Percentiles rank a stretch among this genome's conserved stretches.
These are phyloP conservation scores for Arrhopalites spinosus DNA, from an alignment of 2,888 invertebrate genomes.

Conservation along the genomic window DNA sequence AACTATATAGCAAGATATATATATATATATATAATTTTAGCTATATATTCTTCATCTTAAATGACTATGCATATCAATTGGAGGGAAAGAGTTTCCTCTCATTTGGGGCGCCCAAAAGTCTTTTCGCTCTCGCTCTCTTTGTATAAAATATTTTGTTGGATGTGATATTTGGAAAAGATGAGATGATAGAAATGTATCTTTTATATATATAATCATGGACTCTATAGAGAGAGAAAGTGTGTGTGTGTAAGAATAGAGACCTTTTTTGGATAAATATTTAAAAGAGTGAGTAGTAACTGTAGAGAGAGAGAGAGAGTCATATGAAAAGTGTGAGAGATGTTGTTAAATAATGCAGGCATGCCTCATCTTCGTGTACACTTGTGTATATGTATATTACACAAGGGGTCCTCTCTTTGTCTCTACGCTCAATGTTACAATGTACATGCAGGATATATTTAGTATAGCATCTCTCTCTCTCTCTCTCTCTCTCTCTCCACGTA, in stretches of 20 bases:
- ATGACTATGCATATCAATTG: no score
- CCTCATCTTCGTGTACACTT: conserved; percentile 19
- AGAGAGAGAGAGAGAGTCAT: conserved; percentile 35
- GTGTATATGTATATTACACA: conserved; percentile 15
- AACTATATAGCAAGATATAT: no score
- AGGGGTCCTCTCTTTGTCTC: neutral
- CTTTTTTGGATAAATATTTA: conserved; percentile 50
- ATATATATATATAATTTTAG: no score
- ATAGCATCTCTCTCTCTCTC: conserved; percentile 35
- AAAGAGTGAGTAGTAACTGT: conserved; percentile 31
- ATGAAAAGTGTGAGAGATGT: conserved; percentile 43
- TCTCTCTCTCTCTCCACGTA: conserved; percentile 42
- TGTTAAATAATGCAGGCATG: conserved; percentile 32
- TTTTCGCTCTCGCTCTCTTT: neutral
- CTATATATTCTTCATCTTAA: no score
- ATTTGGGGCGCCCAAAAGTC: neutral
- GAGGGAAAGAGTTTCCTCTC: neutral
- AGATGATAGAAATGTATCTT: neutral
- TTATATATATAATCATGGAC: conserved; percentile 19
- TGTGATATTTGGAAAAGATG: conserved; percentile 4
- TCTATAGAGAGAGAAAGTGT: conserved; percentile 38
- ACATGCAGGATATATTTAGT: conserved; percentile 41
- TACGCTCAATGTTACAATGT: neutral
- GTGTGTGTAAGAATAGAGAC: no score
- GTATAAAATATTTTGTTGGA: conserved; percentile 1